These are phyloP conservation scores for Chloromyia formosa DNA, from an alignment of 2,888 invertebrate genomes.

Conservation along the genomic window DNA sequence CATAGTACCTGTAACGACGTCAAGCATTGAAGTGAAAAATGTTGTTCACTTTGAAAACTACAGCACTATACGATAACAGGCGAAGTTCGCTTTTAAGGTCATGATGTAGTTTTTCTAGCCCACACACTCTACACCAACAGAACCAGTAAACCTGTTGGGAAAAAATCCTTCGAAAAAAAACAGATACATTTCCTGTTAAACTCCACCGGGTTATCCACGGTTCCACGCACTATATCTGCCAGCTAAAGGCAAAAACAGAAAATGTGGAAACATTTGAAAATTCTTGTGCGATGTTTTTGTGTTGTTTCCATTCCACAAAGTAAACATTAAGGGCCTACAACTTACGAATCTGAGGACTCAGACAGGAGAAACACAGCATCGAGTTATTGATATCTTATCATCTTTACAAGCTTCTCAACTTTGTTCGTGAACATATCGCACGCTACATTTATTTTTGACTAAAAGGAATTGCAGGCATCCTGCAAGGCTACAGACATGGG, in stretches of 20 bases:
- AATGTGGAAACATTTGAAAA: not conserved
- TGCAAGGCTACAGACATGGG: not conserved
- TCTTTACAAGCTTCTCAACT: slow-evolving; percentile 5
- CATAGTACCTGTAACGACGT: no score
- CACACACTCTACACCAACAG: no score
- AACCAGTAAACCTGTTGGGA: no score
- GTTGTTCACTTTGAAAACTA: no score
- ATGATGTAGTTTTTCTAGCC: no score
- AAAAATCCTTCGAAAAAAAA: no score
- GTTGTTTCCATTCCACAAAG: not conserved
- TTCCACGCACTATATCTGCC: not conserved
- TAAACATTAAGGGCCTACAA: not conserved
- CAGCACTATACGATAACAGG: no score
- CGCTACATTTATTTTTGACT: not conserved
- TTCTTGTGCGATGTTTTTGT: not conserved
- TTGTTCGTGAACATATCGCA: not conserved
- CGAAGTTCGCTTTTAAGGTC: no score
- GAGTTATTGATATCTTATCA: not conserved
- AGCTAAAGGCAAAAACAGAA: not conserved
- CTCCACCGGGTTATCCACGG: no score
- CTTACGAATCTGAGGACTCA: no score
- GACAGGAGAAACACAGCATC: not conserved
- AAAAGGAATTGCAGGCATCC: not conserved
- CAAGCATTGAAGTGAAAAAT: no score
- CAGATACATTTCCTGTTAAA: no score